These are phyloP conservation scores for Polydesmus complanatus DNA, from an alignment of 2,888 invertebrate species.

Conservation along the genomic window DNA sequence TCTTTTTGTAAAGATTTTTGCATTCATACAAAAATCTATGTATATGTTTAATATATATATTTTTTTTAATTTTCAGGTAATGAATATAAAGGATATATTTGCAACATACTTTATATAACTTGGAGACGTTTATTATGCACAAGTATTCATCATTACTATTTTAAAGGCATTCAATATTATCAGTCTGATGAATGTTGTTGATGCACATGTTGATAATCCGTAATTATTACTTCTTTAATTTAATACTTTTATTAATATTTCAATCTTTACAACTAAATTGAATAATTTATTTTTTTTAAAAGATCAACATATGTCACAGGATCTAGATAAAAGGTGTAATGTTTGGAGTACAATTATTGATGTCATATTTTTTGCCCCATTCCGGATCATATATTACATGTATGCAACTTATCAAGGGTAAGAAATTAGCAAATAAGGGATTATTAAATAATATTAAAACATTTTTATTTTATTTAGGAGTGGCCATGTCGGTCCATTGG, in stretches of 20 bases:
- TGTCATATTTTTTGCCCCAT: conserved; percentile 34
- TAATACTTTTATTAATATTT: conserved; percentile 2
- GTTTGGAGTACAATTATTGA: conserved; percentile 34
- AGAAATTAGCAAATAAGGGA: too few species aligned
- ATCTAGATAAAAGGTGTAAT: conserved; percentile 38
- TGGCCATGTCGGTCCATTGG: conserved; percentile 41
- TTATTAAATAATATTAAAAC: too few species aligned
- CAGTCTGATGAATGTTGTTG: conserved; percentile 34
- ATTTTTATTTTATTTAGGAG: neutral
- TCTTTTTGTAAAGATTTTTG: conserved; percentile 31
- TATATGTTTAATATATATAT: neutral
- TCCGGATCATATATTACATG: conserved; percentile 41
- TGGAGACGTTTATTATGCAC: conserved; percentile 36
- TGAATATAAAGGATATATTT: conserved; percentile 6
- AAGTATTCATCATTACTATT: conserved; percentile 38
- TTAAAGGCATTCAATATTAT: conserved; percentile 38
- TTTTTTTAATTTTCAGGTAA: conserved; percentile 17
- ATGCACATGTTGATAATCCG: conserved; percentile 38
- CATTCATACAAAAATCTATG: neutral
- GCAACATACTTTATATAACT: conserved; percentile 33
- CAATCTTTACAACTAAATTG: too few species aligned
- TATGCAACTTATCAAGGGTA: conserved; percentile 38
- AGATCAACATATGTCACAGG: conserved; percentile 42
- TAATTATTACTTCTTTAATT: conserved; percentile 26
- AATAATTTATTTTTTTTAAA: conserved; percentile 8